Conservation (phyloP, 2,888 invertebrate species). For the Tachina fera region DNA sequence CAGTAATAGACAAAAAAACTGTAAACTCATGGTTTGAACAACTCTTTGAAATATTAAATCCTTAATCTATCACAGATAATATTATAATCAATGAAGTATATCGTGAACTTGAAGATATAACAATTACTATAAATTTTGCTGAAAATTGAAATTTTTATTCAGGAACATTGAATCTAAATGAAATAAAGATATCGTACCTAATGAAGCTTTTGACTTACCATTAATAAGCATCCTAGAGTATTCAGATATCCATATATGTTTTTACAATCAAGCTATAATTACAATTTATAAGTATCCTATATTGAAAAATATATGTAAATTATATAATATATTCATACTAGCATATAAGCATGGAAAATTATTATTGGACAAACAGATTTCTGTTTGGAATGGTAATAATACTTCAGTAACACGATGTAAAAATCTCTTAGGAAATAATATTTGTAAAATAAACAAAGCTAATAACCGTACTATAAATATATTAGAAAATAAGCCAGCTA, state of each 20-base stretch:
- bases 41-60: no score
- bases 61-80: no score
- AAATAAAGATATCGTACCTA: neutral
- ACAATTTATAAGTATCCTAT: no score
- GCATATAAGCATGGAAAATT: neutral
- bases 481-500: constrained; percentile 1
- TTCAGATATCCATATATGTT: neutral
- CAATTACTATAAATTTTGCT: no score
- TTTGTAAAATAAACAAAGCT: no score
- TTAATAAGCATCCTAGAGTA: constrained; percentile 7
- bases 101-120: no score
- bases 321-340: no score
- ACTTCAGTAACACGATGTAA: neutral
- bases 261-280: neutral
- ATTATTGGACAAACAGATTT: neutral
- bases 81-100: no score
- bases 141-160: constrained; percentile 7
- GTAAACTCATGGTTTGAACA: no score
- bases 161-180: neutral
- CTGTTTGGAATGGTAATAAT: neutral
- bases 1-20: no score
- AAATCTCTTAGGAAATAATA: neutral
- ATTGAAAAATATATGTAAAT: no score
- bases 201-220: constrained; percentile 3
- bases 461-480: constrained; percentile 2